phyloP scores from a whole-genome alignment of 2,113 vertebrate genomes.

The Bucco capensis region DNA sequence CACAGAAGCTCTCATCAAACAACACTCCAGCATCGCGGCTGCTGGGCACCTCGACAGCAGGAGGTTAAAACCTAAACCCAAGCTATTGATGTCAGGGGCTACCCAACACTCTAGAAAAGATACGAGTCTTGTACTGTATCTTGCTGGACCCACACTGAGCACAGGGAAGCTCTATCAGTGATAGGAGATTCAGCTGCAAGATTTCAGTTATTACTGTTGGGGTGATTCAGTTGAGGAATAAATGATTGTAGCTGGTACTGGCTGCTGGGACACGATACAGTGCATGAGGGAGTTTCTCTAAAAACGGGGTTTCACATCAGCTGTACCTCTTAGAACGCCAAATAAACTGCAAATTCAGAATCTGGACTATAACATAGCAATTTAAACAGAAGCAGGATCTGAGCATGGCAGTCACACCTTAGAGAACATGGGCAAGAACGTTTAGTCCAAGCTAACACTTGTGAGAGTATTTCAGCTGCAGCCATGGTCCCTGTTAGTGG shows the following conservation, averaged over 20 bases:
- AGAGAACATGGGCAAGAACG: background rate
- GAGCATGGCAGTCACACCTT: background rate
- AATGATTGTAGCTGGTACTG: background rate
- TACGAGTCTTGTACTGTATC: background rate
- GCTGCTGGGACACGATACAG: background rate
- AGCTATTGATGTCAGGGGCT: background rate
- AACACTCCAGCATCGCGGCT: background rate
- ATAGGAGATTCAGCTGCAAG: background rate
- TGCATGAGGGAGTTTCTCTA: background rate
- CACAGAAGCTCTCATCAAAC: background rate
- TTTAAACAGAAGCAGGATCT: background rate
- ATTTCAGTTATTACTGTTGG: background rate
- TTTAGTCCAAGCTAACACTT: background rate
- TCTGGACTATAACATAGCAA: background rate
- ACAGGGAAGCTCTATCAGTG: background rate
- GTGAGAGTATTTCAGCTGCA: background rate
- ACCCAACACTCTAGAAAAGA: background rate
- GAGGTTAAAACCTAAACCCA: background rate
- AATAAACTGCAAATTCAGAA: background rate
- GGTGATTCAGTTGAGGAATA: background rate
- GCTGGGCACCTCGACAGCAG: background rate
- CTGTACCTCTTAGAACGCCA: background rate
- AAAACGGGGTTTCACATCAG: background rate
- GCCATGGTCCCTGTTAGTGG: background rate
- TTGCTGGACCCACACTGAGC: background rate